Base-by-base conservation (phyloP, 2,113 vertebrate genomes). In the Barnardius zonarius region DNA sequence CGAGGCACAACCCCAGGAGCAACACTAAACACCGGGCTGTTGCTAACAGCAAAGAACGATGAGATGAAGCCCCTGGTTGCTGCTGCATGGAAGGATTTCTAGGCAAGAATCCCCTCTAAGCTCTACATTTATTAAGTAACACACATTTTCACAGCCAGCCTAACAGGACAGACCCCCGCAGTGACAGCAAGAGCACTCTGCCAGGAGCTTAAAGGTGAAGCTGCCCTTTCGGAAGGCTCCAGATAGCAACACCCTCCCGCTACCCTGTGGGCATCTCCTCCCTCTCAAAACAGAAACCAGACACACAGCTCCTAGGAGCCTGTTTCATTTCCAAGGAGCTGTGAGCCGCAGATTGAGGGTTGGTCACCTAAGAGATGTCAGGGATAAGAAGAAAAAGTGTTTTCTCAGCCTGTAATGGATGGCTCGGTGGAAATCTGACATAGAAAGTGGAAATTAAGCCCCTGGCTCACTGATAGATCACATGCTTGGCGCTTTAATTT, bases 381-480 rank as follows among this genome's bases (percentile, higher is more conserved):
- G 59, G 63, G 51, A 6, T 27, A 22, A 55, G 72, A 49, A 70
- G 51, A 37, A 85, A 25, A 57, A 85, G 52, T 3, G 55, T 83
- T 87, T 92, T 68, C 86, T 81, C 84, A 68, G 91, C 85, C 67
- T 70, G n/a, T 27, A 83, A 81, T 30, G 83, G 88, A 83, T 15
- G 64, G 67, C 69, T 27, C 7, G 84, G 73, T 91, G 93, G 91
- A 97, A 96, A 94, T 57, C 70, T 93, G 94, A 93, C 90, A 90
- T 83, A 92, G 95, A 96, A 95, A 94, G 66, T 69, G 84, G 92
- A 94, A 96, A 93, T 79, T 49, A 88, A 88, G 94, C 66, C 61
- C 74, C 82, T 96, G 92, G 91, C 92, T 95, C 41, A 4, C 1
- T 19, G 83, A 33, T 35, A 73, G 85, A 79, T 85, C 88, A 88